Conservation (phyloP, 2,888 invertebrate genomes). For the Orchesella flavescens region DNA sequence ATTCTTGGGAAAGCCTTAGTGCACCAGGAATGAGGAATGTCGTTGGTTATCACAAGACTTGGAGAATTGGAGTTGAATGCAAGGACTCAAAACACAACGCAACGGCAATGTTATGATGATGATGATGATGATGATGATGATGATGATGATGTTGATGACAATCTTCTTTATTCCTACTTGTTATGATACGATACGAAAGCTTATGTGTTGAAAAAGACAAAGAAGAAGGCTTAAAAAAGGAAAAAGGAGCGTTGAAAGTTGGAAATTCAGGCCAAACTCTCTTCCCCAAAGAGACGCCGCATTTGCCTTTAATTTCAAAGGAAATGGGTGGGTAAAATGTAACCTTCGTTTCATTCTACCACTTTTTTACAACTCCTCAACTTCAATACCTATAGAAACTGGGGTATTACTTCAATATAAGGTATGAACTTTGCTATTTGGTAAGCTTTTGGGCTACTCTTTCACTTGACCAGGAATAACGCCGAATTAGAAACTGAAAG, state of each 20-base stretch:
- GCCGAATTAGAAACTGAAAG: no score
- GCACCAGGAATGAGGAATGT: conserved; percentile 12
- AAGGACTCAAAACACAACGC: not conserved
- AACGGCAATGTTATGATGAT: no score
- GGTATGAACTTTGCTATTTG: no score
- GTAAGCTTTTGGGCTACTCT: no score
- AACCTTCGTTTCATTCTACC: not conserved
- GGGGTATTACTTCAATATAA: no score
- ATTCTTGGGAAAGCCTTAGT: not conserved
- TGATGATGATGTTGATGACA: conserved; percentile 38
- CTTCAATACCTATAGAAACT: no score
- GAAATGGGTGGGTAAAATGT: conserved; percentile 31
- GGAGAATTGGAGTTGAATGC: conserved; percentile 23
- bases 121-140: no score
- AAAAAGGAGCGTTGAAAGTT: conserved; percentile 6
- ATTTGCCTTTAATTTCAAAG: conserved; percentile 56
- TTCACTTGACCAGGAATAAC: no score
- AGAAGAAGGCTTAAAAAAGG: conserved; percentile 22
- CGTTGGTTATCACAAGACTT: not conserved
- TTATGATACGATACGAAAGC: no score
- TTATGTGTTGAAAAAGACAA: no score
- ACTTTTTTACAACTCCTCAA: no score
- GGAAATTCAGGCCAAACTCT: conserved; percentile 51
- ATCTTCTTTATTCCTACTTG: conserved; percentile 35
- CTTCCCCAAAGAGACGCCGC: not conserved